Evolutionary conservation across 2,113 vertebrate genomes (phyloP).

Genomic region (Clinocottus analis): DNA sequence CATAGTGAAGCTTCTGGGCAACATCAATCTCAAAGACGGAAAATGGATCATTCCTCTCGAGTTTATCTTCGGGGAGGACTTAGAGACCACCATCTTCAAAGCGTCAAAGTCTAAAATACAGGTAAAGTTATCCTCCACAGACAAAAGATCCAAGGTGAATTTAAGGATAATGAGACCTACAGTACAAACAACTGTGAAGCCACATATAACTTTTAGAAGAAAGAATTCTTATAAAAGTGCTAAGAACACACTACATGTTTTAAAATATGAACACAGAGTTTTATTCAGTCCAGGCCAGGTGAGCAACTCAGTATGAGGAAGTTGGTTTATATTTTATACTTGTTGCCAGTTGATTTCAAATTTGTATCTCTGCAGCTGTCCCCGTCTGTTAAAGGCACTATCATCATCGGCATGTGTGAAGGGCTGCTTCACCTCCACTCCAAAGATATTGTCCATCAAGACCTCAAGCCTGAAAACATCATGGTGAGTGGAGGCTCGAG

Average conservation of each 20-base stretch:
- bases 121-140: constrained; percentile 51
- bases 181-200: not conserved
- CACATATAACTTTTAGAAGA: not conserved
- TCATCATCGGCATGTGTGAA: constrained; percentile 83
- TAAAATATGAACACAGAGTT: not conserved
- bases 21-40: constrained; percentile 66
- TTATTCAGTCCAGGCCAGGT: not conserved
- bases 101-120: constrained; percentile 76
- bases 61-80: constrained; percentile 82
- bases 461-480: constrained; percentile 85
- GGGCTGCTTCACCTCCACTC: constrained; percentile 79
- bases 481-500: constrained; percentile 75
- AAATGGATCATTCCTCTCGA: constrained; percentile 83
- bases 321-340: not conserved
- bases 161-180: not conserved
- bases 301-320: not conserved
- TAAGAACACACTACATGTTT: not conserved
- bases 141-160: constrained; percentile 1
- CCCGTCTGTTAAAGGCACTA: constrained; percentile 64
- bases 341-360: not conserved
- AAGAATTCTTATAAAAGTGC: not conserved
- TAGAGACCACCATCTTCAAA: constrained; percentile 82
- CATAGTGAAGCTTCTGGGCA: constrained; percentile 80
- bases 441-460: constrained; percentile 83
- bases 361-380: constrained; percentile 65